Base-by-base conservation (phyloP, 1,140 invertebrate species). In the Nymphalis io region DNA sequence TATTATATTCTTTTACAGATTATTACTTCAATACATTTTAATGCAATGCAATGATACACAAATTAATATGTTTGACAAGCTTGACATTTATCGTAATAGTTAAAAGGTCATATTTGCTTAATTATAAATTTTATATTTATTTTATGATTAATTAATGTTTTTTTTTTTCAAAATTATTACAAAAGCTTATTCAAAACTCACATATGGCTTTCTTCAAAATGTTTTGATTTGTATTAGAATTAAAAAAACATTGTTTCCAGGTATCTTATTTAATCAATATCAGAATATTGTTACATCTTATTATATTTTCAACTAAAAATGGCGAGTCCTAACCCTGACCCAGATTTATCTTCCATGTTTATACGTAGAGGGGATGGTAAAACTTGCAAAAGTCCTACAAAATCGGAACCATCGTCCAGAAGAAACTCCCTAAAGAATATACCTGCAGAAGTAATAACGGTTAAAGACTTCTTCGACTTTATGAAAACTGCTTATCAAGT, bases 381-480 rank as follows among this genome's bases (percentile, higher is more conserved):
- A 40, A 77, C 65, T 23, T 53, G 38, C 16, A 82, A 70, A 73
- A 91, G 87, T 74, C 83, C 85, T 1, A 60, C 53, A 5, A 69
- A 72, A 8, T 79, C 74, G 5, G 83, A 83, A 48, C 44, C 78
- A 27, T 61, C 77, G 6, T 80, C 84, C 1, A 81, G 79, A 65
- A 78, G 71, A 76, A 86, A 82, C 72, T 83, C 82, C 3, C 69
- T 72, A 16, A 85, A 84, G n/a, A 80, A 51, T 58, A 67, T 76
- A 33, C 76, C 81, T 44, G 76, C 83, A 20, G 87, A 92, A 89
- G 85, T 94, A 65, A 93, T 95, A 68, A 93, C 94, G 0, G 93
- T 95, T 20, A 93, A 94, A 86, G 93, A 95, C 75, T 95, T 95
- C 84, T 94, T 95, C 70, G 95, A 95, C 78, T 95, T 95, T 83